Conservation (phyloP, 2,888 invertebrate species). For the Brachyptera risi region DNA sequence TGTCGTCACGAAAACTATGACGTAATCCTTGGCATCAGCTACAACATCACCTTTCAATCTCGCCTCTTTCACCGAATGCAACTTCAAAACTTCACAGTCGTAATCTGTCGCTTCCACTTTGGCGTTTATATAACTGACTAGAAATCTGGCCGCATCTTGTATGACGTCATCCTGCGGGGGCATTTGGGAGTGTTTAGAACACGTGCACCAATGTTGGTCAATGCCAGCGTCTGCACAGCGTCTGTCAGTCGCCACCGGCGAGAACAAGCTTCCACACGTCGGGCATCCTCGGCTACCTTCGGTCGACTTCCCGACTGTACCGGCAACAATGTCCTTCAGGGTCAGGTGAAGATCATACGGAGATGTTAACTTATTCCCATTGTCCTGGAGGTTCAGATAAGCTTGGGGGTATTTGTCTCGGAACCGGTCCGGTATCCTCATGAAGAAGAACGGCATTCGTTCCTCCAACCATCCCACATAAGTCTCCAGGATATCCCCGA, state of each 20-base stretch:
- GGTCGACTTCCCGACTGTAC: conserved; percentile 30
- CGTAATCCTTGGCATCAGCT: too few relatives aligned
- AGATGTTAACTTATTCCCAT: conserved; percentile 64
- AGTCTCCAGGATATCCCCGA: conserved; percentile 64
- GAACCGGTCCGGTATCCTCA: conserved; percentile 63
- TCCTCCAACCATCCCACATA: conserved; percentile 74
- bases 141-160: too few relatives aligned
- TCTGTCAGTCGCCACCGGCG: conserved; percentile 54
- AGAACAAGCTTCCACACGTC: conserved; percentile 61
- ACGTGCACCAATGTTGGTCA: conserved; percentile 72
- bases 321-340: conserved; percentile 57
- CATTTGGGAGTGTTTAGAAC: too few relatives aligned
- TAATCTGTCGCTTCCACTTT: too few relatives aligned
- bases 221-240: conserved; percentile 66
- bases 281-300: conserved; percentile 47
- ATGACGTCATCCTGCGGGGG: too few relatives aligned
- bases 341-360: conserved; percentile 75
- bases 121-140: too few relatives aligned
- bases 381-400: conserved; percentile 53
- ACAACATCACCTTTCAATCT: too few relatives aligned
- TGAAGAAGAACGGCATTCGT: conserved; percentile 68
- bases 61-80: too few relatives aligned
- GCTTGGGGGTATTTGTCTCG: conserved; percentile 52
- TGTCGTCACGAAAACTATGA: too few relatives aligned
- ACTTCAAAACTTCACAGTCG: too few relatives aligned